These are phyloP conservation scores for Gallinago media DNA, from an alignment of 2,113 vertebrate species.

Conservation along the genomic window DNA sequence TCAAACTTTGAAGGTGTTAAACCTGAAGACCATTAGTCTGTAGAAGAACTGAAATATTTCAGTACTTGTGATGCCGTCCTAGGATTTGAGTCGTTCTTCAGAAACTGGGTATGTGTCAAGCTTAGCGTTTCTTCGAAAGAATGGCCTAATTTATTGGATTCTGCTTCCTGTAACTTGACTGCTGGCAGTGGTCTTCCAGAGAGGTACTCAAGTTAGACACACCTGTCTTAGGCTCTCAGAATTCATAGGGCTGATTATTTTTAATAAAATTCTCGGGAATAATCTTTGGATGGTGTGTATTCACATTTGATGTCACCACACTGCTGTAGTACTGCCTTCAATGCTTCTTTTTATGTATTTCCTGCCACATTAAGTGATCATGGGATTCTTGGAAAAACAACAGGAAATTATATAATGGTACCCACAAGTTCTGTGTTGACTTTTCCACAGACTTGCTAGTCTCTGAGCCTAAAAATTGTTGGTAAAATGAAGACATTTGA, in stretches of 20 bases:
- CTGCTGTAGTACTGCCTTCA: not conserved
- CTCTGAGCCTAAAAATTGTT: not conserved
- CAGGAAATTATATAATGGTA: slow-evolving; percentile 40
- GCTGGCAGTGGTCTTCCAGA: not conserved
- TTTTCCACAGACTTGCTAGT: slow-evolving; percentile 14
- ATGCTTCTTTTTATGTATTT: not conserved
- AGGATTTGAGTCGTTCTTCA: not conserved
- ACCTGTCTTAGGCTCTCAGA: not conserved
- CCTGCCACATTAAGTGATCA: not conserved
- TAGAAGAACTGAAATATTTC: not conserved
- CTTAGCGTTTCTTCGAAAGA: not conserved
- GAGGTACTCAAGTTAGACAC: not conserved
- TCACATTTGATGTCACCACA: not conserved
- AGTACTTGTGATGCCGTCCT: not conserved
- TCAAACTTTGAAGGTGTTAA: not conserved
- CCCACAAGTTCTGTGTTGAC: slow-evolving; percentile 10
- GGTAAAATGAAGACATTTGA: slow-evolving; percentile 7
- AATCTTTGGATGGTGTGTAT: not conserved
- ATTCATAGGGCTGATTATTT: not conserved
- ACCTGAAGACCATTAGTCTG: not conserved
- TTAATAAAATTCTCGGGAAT: not conserved
- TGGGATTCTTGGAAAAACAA: slow-evolving; percentile 5
- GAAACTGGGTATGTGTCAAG: not conserved
- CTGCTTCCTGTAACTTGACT: not conserved
- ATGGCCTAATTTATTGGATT: not conserved